Evolutionary conservation across 2,113 vertebrate genomes (phyloP), one percentile per base, ranked within the genome.

Genomic region (Hippocampus mohnikei): DNA sequence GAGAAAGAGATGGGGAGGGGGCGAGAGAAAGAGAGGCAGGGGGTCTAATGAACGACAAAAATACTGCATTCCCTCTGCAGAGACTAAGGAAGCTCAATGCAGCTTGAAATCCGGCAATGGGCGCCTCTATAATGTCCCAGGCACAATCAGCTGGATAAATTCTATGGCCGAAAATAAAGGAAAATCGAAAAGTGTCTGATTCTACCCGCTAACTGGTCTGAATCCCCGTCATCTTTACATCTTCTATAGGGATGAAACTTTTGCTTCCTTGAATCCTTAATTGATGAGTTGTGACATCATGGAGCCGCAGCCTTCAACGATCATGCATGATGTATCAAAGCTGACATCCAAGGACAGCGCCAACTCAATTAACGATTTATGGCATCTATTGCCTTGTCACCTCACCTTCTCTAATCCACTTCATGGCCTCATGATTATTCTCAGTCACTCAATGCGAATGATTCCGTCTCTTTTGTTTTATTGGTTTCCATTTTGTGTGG

Each of bases 41-140:
- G 70, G 13, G 21, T 46, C 58, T 58, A 78, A 72, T 69, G 71
- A 66, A 74, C 48, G 33, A 81, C 76, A 84, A 75, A 86, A 88
- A 86, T 84, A 77, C 88, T 87, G 87, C 90, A 90, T 84, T 86
- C 77, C 79, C 82, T 71, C 85, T 80, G 88, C 87, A 88, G 83
- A 83, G 79, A 68, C 76, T 5, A 59, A 53, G 75, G 74, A 56
- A 67, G 71, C 81, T 79, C 83, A 40, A 58, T 60, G 74, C 75
- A 40, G 48, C 44, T 69, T 81, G 72, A 55, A 81, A 83, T 76
- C 71, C 76, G 48, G 81, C 79, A 84, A 60, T 66, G 74, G 71
- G 56, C 60, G 63, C 23, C 21, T 40, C 66, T 78, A 69, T 68
- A 73, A 82, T 71, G 78, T 78, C 80, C 71, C 46, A 25, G 58